These are phyloP conservation scores for Strix aluco DNA, from an alignment of 2,113 vertebrate species.

Conservation along the genomic window DNA sequence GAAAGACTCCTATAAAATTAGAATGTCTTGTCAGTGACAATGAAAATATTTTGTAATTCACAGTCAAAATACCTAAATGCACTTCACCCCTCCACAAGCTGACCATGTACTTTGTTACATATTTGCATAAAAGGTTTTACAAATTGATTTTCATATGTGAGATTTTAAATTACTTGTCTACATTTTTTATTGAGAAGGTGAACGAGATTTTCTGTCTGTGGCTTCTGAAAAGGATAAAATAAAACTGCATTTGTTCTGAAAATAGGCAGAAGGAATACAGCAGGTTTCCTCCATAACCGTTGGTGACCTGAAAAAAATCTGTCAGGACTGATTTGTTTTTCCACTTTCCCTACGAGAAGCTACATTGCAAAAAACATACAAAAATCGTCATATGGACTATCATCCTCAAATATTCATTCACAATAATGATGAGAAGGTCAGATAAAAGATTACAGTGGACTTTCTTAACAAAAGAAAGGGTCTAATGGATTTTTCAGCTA, in stretches of 20 bases:
- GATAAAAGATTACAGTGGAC: not conserved
- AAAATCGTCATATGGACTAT: not conserved
- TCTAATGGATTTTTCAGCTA: not conserved
- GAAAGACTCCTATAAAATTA: not conserved
- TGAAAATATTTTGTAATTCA: not conserved
- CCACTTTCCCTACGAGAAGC: not conserved
- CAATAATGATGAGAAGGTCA: not conserved
- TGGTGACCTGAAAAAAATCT: constrained; percentile 24
- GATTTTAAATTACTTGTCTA: not conserved
- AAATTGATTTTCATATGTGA: not conserved
- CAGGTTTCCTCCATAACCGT: not conserved
- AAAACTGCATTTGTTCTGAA: constrained; percentile 1
- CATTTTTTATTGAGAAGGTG: not conserved
- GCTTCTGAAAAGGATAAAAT: not conserved
- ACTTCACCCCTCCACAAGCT: not conserved
- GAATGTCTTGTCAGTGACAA: not conserved
- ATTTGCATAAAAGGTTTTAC: not conserved
- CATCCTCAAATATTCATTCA: not conserved
- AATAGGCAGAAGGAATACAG: not conserved
- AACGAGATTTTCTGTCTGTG: not conserved
- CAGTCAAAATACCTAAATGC: not conserved
- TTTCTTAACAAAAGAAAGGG: not conserved
- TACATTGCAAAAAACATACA: not conserved
- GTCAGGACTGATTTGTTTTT: not conserved
- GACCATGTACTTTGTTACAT: not conserved